Conservation (phyloP, 2,797 vertebrate genomes). For the Phoeniculus purpureus region DNA sequence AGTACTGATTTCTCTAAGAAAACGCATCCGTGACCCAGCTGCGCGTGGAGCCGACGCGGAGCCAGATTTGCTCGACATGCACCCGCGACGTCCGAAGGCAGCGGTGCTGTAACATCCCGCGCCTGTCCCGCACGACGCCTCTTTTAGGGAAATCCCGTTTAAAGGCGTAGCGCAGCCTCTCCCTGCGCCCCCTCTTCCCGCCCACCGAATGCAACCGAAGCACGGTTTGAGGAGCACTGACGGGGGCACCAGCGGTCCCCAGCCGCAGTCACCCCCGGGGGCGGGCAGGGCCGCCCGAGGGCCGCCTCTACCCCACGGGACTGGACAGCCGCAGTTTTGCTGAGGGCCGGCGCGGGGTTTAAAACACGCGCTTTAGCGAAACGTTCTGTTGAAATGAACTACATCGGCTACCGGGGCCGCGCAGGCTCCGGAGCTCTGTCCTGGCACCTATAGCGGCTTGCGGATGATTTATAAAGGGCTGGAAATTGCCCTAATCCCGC, state of each 20-base stretch:
- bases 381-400: background rate
- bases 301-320: background rate
- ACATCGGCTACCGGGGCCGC: background rate
- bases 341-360: background rate
- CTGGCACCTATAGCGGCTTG: background rate
- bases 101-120: background rate
- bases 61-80: background rate
- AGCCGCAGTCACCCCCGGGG: background rate
- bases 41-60: background rate
- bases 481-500: background rate
- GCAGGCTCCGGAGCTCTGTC: no score
- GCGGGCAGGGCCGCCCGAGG: background rate
- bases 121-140: background rate
- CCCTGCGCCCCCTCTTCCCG: no score
- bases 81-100: background rate
- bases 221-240: background rate
- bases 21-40: background rate
- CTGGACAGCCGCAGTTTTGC: no score
- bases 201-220: background rate
- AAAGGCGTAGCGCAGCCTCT: background rate
- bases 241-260: background rate
- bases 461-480: rapidly evolving
- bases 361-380: background rate
- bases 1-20: rapidly evolving
- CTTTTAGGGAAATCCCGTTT: background rate